phyloP scores from a whole-genome alignment of 2,113 vertebrate genomes.

The Sinocyclocheilus anshuiensis region DNA sequence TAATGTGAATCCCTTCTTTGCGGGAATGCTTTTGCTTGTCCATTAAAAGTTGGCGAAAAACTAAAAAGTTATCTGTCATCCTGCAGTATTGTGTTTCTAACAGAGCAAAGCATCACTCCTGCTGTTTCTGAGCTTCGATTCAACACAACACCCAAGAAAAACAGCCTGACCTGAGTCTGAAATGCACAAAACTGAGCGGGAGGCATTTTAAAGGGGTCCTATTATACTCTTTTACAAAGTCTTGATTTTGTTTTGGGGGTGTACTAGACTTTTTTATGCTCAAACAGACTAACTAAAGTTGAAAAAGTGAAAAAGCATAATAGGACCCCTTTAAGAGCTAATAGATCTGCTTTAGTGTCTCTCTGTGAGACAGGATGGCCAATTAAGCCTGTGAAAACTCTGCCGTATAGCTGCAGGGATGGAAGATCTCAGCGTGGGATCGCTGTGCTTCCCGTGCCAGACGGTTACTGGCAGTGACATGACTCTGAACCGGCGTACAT shows the following conservation, averaged over 20 bases:
- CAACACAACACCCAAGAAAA: background rate
- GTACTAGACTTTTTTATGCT: too few species aligned
- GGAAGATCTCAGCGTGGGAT: constrained; percentile 20
- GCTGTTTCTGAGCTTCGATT: background rate
- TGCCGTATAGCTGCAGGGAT: background rate
- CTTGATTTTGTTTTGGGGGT: too few species aligned
- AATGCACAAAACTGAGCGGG: background rate
- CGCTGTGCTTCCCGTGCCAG: constrained; percentile 2
- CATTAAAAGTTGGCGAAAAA: background rate
- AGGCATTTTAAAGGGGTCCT: background rate
- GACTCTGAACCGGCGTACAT: background rate
- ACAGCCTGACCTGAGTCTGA: background rate
- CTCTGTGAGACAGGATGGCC: background rate
- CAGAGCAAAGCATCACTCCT: background rate
- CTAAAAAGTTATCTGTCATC: background rate
- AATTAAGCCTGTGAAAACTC: background rate
- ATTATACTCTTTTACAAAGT: too few species aligned
- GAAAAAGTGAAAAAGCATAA: too few species aligned
- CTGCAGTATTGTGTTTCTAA: constrained; percentile 6
- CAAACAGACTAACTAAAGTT: too few species aligned
- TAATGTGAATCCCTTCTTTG: background rate
- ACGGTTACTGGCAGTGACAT: background rate
- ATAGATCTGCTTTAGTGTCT: constrained; percentile 15
- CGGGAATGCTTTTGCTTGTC: background rate
- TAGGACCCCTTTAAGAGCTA: too few species aligned